phyloP scores from a whole-genome alignment of 1,140 invertebrate species.

The Chironomus striatipennis region DNA sequence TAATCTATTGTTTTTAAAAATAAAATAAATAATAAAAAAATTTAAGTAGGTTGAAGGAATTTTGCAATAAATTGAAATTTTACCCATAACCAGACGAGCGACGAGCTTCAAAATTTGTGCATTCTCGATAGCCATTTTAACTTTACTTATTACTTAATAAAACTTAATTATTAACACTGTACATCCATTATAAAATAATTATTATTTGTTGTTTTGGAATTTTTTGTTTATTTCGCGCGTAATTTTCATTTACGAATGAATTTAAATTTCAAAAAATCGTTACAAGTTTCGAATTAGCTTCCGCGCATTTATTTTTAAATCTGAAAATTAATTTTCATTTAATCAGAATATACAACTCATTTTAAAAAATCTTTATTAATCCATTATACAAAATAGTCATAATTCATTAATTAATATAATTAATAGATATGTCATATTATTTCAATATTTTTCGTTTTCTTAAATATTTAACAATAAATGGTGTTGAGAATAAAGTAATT shows the following conservation, averaged over 20 bases:
- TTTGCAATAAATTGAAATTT: background rate
- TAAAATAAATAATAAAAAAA: too few relatives aligned
- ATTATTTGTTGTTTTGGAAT: too few relatives aligned
- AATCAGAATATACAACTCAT: too few relatives aligned
- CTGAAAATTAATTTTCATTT: too few relatives aligned
- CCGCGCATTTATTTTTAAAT: background rate
- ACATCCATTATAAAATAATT: too few relatives aligned
- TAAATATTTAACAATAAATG: constrained; percentile 80
- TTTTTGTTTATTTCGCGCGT: too few relatives aligned
- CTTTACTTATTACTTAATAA: background rate
- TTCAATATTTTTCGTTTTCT: constrained; percentile 69
- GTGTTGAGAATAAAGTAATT: constrained; percentile 67
- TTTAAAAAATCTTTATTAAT: background rate
- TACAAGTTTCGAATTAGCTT: too few relatives aligned
- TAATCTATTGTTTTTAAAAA: background rate
- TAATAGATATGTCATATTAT: constrained; percentile 28
- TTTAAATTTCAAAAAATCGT: too few relatives aligned
- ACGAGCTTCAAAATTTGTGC: background rate
- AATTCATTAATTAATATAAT: background rate
- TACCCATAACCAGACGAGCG: background rate
- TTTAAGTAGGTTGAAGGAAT: background rate
- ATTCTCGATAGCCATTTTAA: background rate
- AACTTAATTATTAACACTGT: too few relatives aligned
- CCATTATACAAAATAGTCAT: background rate
- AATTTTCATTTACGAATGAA: too few relatives aligned